Evolutionary conservation across 2,888 invertebrate genomes (phyloP).

Genomic region (Acrobasis suavella): DNA sequence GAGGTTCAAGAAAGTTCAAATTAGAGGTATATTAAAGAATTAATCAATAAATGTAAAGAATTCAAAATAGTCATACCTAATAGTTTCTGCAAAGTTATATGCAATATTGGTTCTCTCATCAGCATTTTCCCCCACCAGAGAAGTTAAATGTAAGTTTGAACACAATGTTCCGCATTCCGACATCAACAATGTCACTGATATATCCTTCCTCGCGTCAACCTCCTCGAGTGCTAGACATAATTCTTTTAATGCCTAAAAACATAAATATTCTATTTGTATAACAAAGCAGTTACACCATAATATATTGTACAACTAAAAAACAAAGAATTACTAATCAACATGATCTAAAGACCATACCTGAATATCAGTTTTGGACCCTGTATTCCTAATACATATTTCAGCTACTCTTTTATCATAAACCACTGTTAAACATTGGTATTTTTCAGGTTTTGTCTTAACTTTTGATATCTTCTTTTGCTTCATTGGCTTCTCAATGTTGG

Average conservation of each 20-base stretch:
- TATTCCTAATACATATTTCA: slow-evolving; percentile 60
- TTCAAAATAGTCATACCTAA: slow-evolving; percentile 83
- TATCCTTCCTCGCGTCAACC: slow-evolving; percentile 60
- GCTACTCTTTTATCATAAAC: slow-evolving; percentile 63
- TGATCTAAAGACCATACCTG: slow-evolving; percentile 49
- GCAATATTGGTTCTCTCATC: slow-evolving; percentile 85
- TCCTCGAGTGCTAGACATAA: slow-evolving; percentile 85
- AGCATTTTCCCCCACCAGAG: slow-evolving; percentile 83
- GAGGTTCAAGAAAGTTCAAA: too few species aligned
- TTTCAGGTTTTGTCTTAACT: slow-evolving; percentile 33
- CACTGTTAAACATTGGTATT: slow-evolving; percentile 58
- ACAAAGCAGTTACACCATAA: too few species aligned
- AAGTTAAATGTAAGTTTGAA: slow-evolving; percentile 90
- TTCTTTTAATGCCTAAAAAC: slow-evolving; percentile 88
- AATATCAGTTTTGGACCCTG: slow-evolving; percentile 52
- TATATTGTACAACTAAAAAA: too few species aligned
- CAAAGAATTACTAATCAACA: too few species aligned
- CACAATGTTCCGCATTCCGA: slow-evolving; percentile 90
- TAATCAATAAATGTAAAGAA: background rate
- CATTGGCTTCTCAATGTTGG: slow-evolving; percentile 59
- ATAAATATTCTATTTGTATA: slow-evolving; percentile 4
- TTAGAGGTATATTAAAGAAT: too few species aligned
- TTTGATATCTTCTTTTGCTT: slow-evolving; percentile 59
- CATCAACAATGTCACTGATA: slow-evolving; percentile 87
- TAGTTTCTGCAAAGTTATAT: slow-evolving; percentile 85